Conservation (phyloP, 2,113 vertebrate genomes). For the Rhipidura dahli region DNA sequence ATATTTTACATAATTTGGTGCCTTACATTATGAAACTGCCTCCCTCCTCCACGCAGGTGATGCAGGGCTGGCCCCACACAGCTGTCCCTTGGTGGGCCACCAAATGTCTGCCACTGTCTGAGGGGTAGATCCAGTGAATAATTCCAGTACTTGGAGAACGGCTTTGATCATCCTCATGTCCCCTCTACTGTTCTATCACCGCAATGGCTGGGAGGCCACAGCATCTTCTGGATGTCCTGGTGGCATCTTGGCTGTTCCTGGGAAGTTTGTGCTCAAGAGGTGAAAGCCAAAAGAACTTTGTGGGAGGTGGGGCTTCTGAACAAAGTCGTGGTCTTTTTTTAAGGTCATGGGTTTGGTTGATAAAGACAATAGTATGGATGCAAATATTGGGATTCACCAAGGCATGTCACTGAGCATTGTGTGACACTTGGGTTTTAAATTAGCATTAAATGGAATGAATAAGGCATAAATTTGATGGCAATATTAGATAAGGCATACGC, state of each 20-base stretch:
- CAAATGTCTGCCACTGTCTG: neutral
- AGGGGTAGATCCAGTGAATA: neutral
- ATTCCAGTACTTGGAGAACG: neutral
- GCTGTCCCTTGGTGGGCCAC: neutral
- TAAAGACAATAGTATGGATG: neutral
- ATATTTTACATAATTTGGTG: neutral
- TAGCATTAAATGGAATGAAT: constrained; percentile 1
- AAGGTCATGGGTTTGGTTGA: neutral
- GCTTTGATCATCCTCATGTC: neutral
- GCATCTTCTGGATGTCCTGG: neutral
- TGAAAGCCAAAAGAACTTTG: neutral
- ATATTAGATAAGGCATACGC: constrained; percentile 29
- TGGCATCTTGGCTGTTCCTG: neutral
- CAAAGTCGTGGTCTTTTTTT: neutral
- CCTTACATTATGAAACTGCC: rapidly evolving
- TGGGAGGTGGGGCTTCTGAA: neutral
- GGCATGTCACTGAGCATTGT: neutral
- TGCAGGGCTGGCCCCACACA: neutral
- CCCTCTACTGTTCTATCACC: neutral
- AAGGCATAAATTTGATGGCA: constrained; percentile 19
- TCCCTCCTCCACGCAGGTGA: neutral
- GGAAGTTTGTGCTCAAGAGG: neutral
- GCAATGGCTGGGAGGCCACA: neutral
- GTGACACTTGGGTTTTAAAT: neutral
- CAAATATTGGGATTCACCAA: neutral